Percentiles rank a stretch among this genome's conserved stretches.
Evolutionary conservation across 2,113 vertebrate genomes (phyloP).

Genomic region (Lophotis ruficrista): DNA sequence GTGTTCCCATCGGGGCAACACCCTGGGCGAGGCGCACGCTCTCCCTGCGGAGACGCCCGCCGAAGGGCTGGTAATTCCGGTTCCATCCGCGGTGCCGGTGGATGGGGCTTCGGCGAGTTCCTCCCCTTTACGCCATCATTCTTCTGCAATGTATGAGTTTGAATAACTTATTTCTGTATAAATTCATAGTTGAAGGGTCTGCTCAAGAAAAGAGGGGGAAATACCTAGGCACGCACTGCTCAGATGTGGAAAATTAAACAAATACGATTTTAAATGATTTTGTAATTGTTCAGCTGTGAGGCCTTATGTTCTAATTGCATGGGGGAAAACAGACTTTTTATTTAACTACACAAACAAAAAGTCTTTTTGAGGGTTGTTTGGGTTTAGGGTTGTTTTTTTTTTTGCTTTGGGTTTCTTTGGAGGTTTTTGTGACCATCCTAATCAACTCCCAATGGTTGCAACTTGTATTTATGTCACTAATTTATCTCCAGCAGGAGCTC

Average conservation of each 20-base stretch:
- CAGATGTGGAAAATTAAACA: slow-evolving; percentile 47
- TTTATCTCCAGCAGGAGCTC: neutral
- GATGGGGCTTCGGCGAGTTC: neutral
- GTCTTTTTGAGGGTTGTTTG: neutral
- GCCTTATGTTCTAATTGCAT: neutral
- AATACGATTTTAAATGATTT: neutral
- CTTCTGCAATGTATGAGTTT: neutral
- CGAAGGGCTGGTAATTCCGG: slow-evolving; percentile 36
- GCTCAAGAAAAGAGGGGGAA: neutral
- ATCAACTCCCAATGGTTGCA: neutral
- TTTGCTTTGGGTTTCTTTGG: neutral
- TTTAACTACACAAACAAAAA: neutral
- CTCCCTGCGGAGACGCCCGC: neutral
- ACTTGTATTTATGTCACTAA: slow-evolving; percentile 2
- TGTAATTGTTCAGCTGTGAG: neutral
- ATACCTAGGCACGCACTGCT: neutral
- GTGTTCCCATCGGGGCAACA: neutral
- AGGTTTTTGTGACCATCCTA: neutral
- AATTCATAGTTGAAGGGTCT: neutral
- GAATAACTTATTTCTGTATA: neutral
- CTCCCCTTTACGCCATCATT: neutral
- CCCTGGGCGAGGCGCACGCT: slow-evolving; percentile 7
- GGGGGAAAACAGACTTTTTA: neutral
- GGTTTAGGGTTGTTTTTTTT: neutral
- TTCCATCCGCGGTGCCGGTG: neutral